A percentile compares a stretch with the other conserved stretches of the same genome.
phyloP scores from a whole-genome alignment of 2,113 vertebrate genomes.

The Kryptolebias marmoratus region DNA sequence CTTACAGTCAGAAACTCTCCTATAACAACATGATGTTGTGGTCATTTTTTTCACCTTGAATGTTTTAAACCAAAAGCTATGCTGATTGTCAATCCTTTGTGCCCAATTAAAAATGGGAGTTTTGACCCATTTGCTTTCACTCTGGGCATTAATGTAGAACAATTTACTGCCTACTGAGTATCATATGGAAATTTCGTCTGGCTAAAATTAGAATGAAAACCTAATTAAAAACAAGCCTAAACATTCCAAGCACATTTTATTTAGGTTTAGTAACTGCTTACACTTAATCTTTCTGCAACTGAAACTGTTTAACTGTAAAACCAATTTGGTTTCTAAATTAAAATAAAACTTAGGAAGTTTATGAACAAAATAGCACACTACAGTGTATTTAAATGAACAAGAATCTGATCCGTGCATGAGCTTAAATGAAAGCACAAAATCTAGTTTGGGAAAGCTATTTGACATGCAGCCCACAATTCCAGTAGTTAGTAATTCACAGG shows the following conservation, averaged over 20 bases:
- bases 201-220: conserved; percentile 50
- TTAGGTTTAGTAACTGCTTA: too few species aligned
- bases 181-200: conserved; percentile 27
- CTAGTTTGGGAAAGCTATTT: conserved; percentile 33
- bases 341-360: conserved; percentile 14
- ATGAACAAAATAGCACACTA: neutral
- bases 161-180: conserved; percentile 33
- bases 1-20: neutral
- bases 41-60: conserved; percentile 32
- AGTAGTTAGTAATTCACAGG: conserved; percentile 52
- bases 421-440: conserved; percentile 1
- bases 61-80: conserved; percentile 16
- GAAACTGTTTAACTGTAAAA: too few species aligned
- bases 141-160: conserved; percentile 50
- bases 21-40: neutral
- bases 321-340: neutral
- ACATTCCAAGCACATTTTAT: neutral
- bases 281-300: neutral
- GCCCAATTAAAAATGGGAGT: conserved; percentile 30
- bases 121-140: conserved; percentile 47
- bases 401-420: conserved; percentile 29
- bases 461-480: conserved; percentile 59
- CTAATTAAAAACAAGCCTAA: conserved; percentile 7
- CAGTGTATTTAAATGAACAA: conserved; percentile 36
- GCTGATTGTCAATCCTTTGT: conserved; percentile 12